Evolutionary conservation across 2,888 invertebrate genomes (phyloP).

Genomic region (Belgica antarctica): DNA sequence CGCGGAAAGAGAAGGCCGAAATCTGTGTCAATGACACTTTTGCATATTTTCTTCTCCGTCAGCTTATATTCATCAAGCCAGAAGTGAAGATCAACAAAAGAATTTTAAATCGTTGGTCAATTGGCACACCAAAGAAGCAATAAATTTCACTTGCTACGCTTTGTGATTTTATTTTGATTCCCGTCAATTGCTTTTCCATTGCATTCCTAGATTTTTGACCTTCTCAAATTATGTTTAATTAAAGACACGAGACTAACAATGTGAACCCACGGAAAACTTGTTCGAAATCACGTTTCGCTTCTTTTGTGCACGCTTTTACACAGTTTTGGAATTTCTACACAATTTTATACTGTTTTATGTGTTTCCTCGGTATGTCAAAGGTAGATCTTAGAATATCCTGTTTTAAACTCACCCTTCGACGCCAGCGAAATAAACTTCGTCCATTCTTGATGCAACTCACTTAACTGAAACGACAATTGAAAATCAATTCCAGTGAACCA

Average conservation of each 20-base stretch:
- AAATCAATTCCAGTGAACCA: not conserved
- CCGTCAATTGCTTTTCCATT: not conserved
- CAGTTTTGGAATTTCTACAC: no score
- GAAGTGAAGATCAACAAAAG: not conserved
- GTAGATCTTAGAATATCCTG: not conserved
- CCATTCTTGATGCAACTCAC: slow-evolving; percentile 19
- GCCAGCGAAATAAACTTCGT: slow-evolving; percentile 39
- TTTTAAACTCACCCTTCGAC: slow-evolving; percentile 40
- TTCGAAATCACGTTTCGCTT: not conserved
- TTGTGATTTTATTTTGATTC: no score
- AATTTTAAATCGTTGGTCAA: not conserved
- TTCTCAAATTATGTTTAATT: not conserved
- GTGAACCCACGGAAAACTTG: not conserved
- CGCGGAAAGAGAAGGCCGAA: not conserved
- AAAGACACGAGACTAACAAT: no score
- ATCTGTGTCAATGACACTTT: not conserved
- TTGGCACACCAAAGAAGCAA: no score
- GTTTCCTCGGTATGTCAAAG: no score
- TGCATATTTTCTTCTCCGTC: not conserved
- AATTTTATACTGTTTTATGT: no score
- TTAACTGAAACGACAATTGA: not conserved
- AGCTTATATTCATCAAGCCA: no score
- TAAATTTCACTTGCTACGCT: no score
- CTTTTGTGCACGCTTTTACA: no score
- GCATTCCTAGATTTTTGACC: not conserved